Conservation (phyloP, 2,797 vertebrate genomes). For the Lates japonicus region DNA sequence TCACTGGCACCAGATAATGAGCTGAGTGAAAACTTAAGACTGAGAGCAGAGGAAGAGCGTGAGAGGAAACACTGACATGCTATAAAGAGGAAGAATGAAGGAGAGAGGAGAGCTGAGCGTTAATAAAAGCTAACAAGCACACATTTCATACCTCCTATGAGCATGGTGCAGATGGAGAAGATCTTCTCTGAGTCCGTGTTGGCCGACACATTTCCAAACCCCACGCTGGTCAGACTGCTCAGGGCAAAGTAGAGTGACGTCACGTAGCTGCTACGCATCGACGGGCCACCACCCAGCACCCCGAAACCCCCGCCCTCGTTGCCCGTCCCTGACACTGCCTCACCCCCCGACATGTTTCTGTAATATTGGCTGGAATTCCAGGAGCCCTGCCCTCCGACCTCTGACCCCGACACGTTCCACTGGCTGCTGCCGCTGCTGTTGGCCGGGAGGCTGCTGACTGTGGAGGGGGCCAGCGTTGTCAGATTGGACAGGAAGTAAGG, state of each 20-base stretch:
- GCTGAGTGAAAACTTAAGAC: slow-evolving; percentile 18
- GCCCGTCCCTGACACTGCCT: slow-evolving; percentile 25
- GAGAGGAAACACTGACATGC: slow-evolving; percentile 1
- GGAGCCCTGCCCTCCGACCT: slow-evolving; percentile 55
- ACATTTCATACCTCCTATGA: slow-evolving; percentile 87
- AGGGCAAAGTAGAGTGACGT: slow-evolving; percentile 95
- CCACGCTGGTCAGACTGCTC: slow-evolving; percentile 94
- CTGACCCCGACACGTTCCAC: slow-evolving; percentile 71
- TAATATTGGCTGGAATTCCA: slow-evolving; percentile 83
- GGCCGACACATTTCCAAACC: slow-evolving; percentile 94
- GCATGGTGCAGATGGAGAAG: slow-evolving; percentile 95
- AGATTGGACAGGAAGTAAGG: slow-evolving; percentile 83
- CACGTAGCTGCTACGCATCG: slow-evolving; percentile 91
- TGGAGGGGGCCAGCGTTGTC: slow-evolving; percentile 50
- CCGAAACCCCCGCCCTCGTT: slow-evolving; percentile 1
- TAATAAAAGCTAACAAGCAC: too few species aligned
- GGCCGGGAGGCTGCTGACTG: slow-evolving; percentile 50
- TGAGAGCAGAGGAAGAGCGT: slow-evolving; percentile 9
- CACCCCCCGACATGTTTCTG: slow-evolving; percentile 58
- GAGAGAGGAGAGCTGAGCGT: neutral
- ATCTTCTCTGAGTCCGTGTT: slow-evolving; percentile 95
- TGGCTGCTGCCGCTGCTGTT: slow-evolving; percentile 61
- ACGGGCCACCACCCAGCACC: slow-evolving; percentile 87
- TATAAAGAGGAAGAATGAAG: neutral
- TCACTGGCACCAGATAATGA: slow-evolving; percentile 28